Conservation (phyloP, 2,888 invertebrate genomes). For the Yponomeuta malinellus region DNA sequence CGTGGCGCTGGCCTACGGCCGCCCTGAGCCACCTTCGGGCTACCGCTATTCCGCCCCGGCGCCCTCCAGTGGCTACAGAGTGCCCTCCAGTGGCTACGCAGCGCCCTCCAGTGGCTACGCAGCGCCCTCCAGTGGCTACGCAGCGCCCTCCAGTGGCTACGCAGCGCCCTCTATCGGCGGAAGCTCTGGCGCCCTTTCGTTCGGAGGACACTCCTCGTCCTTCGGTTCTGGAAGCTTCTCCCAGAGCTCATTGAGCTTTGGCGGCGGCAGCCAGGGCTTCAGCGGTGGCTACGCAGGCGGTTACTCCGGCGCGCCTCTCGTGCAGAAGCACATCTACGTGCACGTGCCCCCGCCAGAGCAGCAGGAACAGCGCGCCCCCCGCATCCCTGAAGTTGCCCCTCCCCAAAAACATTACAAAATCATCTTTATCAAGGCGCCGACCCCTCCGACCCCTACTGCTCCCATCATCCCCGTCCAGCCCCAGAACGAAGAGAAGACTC, state of each 20-base stretch:
- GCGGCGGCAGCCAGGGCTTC: slow-evolving; percentile 54
- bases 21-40: slow-evolving; percentile 70
- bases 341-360: slow-evolving; percentile 93
- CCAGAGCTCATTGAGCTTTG: slow-evolving; percentile 27
- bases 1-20: slow-evolving; percentile 64
- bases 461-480: slow-evolving; percentile 87
- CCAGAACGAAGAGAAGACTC: slow-evolving; percentile 91
- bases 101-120: slow-evolving; percentile 29
- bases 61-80: slow-evolving; percentile 44
- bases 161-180: slow-evolving; percentile 21
- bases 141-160: slow-evolving; percentile 18
- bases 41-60: slow-evolving; percentile 60
- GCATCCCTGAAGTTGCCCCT: slow-evolving; percentile 80
- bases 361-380: slow-evolving; percentile 80
- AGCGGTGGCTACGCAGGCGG: slow-evolving; percentile 63
- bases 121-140: slow-evolving; percentile 29
- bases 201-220: slow-evolving; percentile 22
- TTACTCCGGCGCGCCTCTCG: slow-evolving; percentile 76
- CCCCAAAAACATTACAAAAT: slow-evolving; percentile 94
- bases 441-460: slow-evolving; percentile 87
- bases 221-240: slow-evolving; percentile 36
- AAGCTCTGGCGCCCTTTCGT: slow-evolving; percentile 27
- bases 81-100: slow-evolving; percentile 29
- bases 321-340: slow-evolving; percentile 92
- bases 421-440: slow-evolving; percentile 94